Percentiles rank a stretch among this genome's conserved stretches.
These are phyloP conservation scores for Geotrypetes seraphini DNA, from an alignment of 2,797 vertebrate species.

Conservation along the genomic window DNA sequence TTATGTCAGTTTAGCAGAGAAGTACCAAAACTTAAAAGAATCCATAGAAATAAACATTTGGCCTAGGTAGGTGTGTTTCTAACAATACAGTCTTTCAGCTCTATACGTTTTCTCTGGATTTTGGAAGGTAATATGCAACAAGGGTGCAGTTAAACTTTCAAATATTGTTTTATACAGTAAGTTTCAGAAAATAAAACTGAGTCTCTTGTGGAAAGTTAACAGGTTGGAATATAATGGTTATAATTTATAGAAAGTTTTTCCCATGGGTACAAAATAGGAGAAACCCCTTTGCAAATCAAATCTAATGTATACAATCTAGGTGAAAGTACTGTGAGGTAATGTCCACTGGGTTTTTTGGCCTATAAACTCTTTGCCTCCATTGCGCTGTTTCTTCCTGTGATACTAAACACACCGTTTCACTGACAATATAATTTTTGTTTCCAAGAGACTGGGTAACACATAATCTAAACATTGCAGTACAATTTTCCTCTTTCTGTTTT, in stretches of 20 bases:
- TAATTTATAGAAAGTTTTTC: too few relatives aligned
- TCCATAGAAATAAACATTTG: too few relatives aligned
- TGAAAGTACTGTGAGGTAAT: background rate
- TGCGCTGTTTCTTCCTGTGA: background rate
- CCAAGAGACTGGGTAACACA: background rate
- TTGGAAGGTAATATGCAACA: too few relatives aligned
- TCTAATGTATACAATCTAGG: background rate
- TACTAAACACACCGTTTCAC: background rate
- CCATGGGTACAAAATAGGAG: too few relatives aligned
- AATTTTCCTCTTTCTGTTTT: background rate
- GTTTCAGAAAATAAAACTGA: background rate
- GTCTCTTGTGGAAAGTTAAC: background rate
- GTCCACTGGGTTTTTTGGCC: background rate
- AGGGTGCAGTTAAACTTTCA: too few relatives aligned
- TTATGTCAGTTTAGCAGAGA: too few relatives aligned
- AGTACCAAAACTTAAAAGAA: too few relatives aligned
- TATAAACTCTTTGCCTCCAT: background rate
- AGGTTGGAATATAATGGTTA: too few relatives aligned
- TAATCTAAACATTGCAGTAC: background rate
- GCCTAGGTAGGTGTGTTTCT: too few relatives aligned
- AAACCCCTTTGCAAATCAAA: too few relatives aligned
- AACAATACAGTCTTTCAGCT: background rate
- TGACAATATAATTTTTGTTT: background rate
- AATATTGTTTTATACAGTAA: too few relatives aligned
- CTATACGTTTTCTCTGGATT: background rate